Percentiles rank a stretch among this genome's conserved stretches.
Conservation (phyloP, 2,797 vertebrate species). For the Eidolon dupreanum region DNA sequence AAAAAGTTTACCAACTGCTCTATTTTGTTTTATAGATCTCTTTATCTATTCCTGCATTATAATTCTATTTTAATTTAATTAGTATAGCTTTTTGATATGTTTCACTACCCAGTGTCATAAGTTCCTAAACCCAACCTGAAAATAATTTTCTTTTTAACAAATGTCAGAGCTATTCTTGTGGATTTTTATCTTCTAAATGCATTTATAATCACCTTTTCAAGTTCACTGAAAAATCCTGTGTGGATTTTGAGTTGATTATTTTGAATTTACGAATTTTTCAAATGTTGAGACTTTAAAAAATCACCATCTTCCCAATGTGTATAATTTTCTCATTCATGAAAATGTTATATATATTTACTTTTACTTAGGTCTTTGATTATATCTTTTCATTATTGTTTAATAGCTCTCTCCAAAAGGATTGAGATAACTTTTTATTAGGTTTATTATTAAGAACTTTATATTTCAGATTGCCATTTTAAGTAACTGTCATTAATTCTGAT, state of each 20-base stretch:
- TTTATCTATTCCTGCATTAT: neutral
- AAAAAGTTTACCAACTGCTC: neutral
- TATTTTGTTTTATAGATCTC: neutral
- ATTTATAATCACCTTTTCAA: constrained; percentile 5
- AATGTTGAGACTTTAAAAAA: neutral
- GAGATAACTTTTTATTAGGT: neutral
- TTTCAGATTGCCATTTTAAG: neutral
- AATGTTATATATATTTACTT: neutral
- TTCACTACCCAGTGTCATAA: neutral
- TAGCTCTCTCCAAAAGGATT: neutral
- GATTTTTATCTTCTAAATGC: neutral
- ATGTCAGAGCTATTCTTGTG: neutral
- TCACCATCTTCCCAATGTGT: neutral
- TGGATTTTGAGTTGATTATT: neutral
- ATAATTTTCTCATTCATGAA: neutral
- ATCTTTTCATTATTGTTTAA: neutral
- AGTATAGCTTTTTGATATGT: neutral
- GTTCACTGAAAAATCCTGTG: neutral
- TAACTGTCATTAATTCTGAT: neutral
- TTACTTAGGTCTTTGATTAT: neutral
- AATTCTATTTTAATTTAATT: neutral
- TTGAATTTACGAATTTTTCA: neutral
- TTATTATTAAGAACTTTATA: neutral
- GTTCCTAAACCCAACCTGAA: neutral
- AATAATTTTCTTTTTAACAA: neutral